Percentiles rank a stretch among this genome's conserved stretches.
These are phyloP conservation scores for Harpalus rubripes DNA, from an alignment of 2,888 invertebrate species.

Conservation along the genomic window DNA sequence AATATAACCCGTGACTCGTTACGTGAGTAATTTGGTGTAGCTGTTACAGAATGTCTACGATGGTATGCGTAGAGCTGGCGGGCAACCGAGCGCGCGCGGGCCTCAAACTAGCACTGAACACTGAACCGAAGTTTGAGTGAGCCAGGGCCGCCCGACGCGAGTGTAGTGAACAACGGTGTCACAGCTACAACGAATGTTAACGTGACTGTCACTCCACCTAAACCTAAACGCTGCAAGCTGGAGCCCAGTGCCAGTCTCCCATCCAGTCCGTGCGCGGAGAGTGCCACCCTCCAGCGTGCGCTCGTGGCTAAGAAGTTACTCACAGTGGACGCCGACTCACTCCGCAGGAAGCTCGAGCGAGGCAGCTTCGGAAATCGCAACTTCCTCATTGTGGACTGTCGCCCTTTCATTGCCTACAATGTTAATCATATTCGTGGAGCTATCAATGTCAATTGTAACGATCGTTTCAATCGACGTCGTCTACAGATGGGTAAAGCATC, in stretches of 20 bases:
- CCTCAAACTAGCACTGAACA: slow-evolving; percentile 80
- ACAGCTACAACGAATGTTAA: background rate
- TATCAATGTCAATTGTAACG: slow-evolving; percentile 86
- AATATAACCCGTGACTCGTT: slow-evolving; percentile 76
- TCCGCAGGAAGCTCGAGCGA: slow-evolving; percentile 77
- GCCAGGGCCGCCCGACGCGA: slow-evolving; percentile 76
- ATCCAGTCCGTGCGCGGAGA: slow-evolving; percentile 80
- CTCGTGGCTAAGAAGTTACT: slow-evolving; percentile 79
- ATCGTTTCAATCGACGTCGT: slow-evolving; percentile 84
- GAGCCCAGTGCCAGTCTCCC: slow-evolving; percentile 78
- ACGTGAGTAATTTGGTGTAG: slow-evolving; percentile 35
- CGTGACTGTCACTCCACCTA: slow-evolving; percentile 73
- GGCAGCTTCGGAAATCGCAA: slow-evolving; percentile 71
- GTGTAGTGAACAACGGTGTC: slow-evolving; percentile 64
- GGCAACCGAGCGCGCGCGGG: slow-evolving; percentile 79
- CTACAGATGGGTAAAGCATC: slow-evolving; percentile 84
- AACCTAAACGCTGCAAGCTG: slow-evolving; percentile 80
- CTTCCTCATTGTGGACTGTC: slow-evolving; percentile 82
- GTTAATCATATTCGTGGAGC: slow-evolving; percentile 84
- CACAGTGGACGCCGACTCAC: slow-evolving; percentile 78
- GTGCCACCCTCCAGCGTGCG: slow-evolving; percentile 78
- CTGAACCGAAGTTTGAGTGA: slow-evolving; percentile 81
- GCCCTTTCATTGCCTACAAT: slow-evolving; percentile 86
- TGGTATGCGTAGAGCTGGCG: slow-evolving; percentile 78
- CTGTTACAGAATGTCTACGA: slow-evolving; percentile 77